Evolutionary conservation across 2,888 invertebrate genomes (phyloP), one percentile per base, ranked within the genome.

Genomic region (Synanthedon tipuliformis): DNA sequence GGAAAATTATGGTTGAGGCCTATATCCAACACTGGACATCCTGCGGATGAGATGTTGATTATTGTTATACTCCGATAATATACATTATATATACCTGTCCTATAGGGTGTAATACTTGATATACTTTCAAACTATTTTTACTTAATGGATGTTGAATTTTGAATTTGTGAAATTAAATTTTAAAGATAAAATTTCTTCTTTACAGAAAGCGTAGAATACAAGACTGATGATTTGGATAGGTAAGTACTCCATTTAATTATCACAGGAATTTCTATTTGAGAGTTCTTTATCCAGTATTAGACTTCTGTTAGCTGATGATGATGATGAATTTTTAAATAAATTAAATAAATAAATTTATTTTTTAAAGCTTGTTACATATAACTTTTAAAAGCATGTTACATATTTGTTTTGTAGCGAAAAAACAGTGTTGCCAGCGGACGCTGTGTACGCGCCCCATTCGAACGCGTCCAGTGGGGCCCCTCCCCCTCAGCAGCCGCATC

Each of bases 161-260:
- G 27, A 34, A 34, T 34, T 10, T 34, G 34, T 23, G 23, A 23
- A 23, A 23, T 10, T 34, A 10, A 34, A 34, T 34, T 34, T 34
- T 34, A 34, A 34, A 34, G 34, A 34, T 34, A 34, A 34, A 34
- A 56, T 65, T 70, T 61, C 68, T 73, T 65, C 57, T 62, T 89
- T 89, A 58, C 90, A 94, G 94, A 93, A 75, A 92, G 92, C 88
- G 93, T 93, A 63, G 93, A 93, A 80, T 94, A 93, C 88, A 93
- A 93, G 88, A 93, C 94, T 81, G 91, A 93, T 70, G 94, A 94
- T 81, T 89, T 94, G 82, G 93, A 94, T 88, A 93, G 93, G 94
- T 94, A 84, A 92, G 91, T 81, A 13, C 34, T 27, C 13, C 8
- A 45, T 7, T 45, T 45, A 13, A 13, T 45, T 45, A 7, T 45